Base-by-base conservation (phyloP, 2,888 invertebrate genomes). In the Agrotis clavis region DNA sequence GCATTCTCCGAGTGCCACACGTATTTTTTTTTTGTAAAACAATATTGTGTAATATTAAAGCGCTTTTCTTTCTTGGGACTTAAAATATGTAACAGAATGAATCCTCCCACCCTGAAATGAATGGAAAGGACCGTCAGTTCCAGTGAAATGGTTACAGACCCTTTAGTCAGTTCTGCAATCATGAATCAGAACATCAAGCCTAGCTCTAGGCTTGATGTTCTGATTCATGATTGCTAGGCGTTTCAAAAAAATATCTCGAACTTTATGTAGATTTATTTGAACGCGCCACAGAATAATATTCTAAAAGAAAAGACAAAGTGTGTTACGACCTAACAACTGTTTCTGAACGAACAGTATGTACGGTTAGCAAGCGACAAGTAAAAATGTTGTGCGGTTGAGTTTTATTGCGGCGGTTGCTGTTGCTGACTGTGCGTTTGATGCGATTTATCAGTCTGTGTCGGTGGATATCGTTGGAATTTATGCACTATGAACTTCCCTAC, bases 321-420 rank as follows among this genome's bases (percentile, higher is more conserved):
- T 74, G 68, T 77, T 77, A 80, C 79, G 79, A 77, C 72, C 69
- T 79, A 76, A 79, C 81, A 81, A 78, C 75, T 76, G 79, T 70
- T 80, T 65, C 69, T 63, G 35, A 57, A 25, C 63, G 48, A 71
- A 72, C 73, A 73, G 71, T 73, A 60, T 62, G 78, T 76, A 79
- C 71, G 67, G 81, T 81, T 84, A 74, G 71, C 70, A 73, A 66
- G 76, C 61, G 86, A 84, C 84, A 79, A 81, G 81, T 79, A 81
- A 82, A 79, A 83, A 85, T 83, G 74, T 79, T 77, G 67, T 77
- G 72, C 69, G 67, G 74, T 71, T 61, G 66, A 83, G 56, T 84
- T 77, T 75, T 79, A 74, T 72, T 74, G 56, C n/a, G 57, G 35
- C 56, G 18, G 64, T 35, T 84, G 66, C 48, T 53, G 69, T 71